phyloP scores from a whole-genome alignment of 2,797 vertebrate species.

The Ctenopoma kingsleyae region DNA sequence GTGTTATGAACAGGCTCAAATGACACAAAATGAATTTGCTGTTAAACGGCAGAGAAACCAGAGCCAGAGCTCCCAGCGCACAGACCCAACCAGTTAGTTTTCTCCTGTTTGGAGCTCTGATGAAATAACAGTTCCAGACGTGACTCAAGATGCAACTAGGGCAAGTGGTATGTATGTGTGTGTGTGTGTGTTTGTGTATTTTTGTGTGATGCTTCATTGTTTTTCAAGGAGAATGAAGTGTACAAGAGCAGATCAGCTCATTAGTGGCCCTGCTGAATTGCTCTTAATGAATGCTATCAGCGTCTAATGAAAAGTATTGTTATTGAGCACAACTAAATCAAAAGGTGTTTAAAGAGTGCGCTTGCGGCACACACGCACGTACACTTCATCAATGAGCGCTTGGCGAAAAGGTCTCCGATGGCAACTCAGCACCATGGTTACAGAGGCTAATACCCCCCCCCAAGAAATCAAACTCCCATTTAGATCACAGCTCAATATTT shows the following conservation, averaged over 20 bases:
- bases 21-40: slow-evolving; percentile 30
- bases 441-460: slow-evolving; percentile 57
- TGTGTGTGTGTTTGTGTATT: slow-evolving; percentile 3
- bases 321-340: slow-evolving; percentile 69
- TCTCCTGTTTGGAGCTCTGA: slow-evolving; percentile 11
- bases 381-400: slow-evolving; percentile 56
- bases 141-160: slow-evolving; percentile 16
- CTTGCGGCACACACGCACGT: slow-evolving; percentile 14
- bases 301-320: slow-evolving; percentile 77
- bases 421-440: slow-evolving; percentile 58
- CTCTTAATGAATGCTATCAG: slow-evolving; percentile 71
- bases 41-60: slow-evolving; percentile 4
- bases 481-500: slow-evolving; percentile 70
- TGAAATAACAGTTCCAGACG: slow-evolving; percentile 17
- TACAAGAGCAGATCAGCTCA: slow-evolving; percentile 58
- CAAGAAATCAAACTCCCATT: slow-evolving; percentile 81
- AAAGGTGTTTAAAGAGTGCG: slow-evolving; percentile 61
- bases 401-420: slow-evolving; percentile 61
- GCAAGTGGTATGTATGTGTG: slow-evolving; percentile 8
- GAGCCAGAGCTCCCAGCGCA: neutral
- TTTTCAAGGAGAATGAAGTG: slow-evolving; percentile 57
- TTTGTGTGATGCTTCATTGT: slow-evolving; percentile 30
- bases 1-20: slow-evolving; percentile 43
- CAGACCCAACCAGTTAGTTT: neutral
- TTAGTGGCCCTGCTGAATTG: slow-evolving; percentile 56